Evolutionary conservation across 2,113 vertebrate genomes (phyloP), one percentile per base, ranked within the genome.

Genomic region (Chionodraco myersi): DNA sequence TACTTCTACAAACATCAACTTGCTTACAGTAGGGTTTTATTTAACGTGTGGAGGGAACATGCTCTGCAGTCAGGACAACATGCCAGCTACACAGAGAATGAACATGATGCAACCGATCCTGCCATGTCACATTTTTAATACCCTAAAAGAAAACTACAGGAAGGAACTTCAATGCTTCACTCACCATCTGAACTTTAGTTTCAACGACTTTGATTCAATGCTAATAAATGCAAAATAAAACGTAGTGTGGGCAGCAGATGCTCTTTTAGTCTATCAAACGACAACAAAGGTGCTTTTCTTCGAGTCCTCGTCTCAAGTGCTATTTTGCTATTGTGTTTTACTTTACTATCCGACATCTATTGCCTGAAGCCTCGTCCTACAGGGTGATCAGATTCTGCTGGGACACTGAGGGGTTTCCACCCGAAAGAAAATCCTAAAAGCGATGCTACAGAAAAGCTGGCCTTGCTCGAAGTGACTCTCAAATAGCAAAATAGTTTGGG

Each of bases 31-130:
- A 79, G 79, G 79, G 21, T 51, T 86, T 65, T 87, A 80, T 72
- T 76, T 78, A 0, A 79, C 49, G 54, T 86, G 73, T 81, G 70
- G 75, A 86, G 72, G 84, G 73, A 88, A 53, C 89, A 92, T 93
- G 90, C 91, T 90, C 85, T 90, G 88, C 82, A 86, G 87, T 92
- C 88, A 77, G 88, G 87, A 85, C 79, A 87, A 83, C 90, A 91
- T 93, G 90, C 88, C 88, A 79, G 84, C 90, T 83, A 90, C 86
- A 88, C 88, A 85, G 82, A 82, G 78, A 73, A 83, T 77, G 73
- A 80, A 84, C 83, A 62, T 71, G 81, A 90, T 82, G 81, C 87
- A 85, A 82, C 80, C 49, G 56, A 86, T 76, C 71, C 81, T 67
- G 77, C 56, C 34, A 23, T n/a, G 76, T 81, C 70, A 75, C 64